Base-by-base conservation (phyloP, 2,113 vertebrate genomes). In the human (Homo sapiens) region DNA sequence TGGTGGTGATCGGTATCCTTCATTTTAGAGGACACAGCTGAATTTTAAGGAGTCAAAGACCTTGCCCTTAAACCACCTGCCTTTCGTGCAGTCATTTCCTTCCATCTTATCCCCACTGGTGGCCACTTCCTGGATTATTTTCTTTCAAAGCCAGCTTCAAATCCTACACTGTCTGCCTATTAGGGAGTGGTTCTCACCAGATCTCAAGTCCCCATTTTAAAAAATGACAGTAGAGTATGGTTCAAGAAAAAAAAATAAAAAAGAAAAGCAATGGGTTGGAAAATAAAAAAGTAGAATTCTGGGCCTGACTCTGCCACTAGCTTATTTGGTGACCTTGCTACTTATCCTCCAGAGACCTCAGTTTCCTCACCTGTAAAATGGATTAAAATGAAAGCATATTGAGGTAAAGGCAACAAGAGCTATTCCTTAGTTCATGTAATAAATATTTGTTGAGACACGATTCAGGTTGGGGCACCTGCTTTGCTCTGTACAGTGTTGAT, bases 251-350 rank as follows among this genome's bases (percentile, higher is more conserved):
- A 6, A 64, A 57, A 6, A 64, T 45, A 25, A 23, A 22, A 22
- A 80, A 66, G 30, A n/a, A 50, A 82, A 59, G 43, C 35, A 3
- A 1, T 43, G 35, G 59, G 30, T 14, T 55, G 52, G 64, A 64
- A 64, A 32, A 27, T 27, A 7, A 32, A 30, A n/a, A 27, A 25
- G 35, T 4, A 45, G 22, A 18, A 4, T 43, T 50, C 43, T 2
- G 6, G 14, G 9, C 68, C 17, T 0, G 3, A 18, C 40, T 76
- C 64, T 12, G 27, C 66, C 27, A 1, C 27, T 12, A 0, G 57
- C 55, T n/a, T 2, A 3, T 35, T 48, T 23, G 23, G 59, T 23
- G 43, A 79, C 14, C 81, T 66, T 25, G 81, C 55, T 38, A 1
- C 59, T 78, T 43, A 6, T 38, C 43, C 22, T 48, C 80, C 4